Conservation (phyloP, 2,797 vertebrate genomes). For the Austrolebias charrua region DNA sequence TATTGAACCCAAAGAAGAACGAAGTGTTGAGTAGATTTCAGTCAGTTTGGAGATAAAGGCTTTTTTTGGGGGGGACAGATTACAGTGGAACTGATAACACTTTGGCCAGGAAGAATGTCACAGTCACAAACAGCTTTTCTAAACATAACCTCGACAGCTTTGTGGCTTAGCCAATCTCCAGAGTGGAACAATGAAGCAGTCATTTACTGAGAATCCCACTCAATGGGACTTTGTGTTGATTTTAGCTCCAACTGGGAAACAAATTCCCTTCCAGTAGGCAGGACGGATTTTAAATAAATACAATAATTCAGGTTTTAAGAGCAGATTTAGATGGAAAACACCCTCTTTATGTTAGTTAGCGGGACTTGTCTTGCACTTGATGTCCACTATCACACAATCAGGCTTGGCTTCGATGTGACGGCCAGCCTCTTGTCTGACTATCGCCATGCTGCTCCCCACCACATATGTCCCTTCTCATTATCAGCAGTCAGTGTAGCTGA, state of each 20-base stretch:
- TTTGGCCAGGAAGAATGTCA: neutral
- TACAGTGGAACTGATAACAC: constrained; percentile 12
- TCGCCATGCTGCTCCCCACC: neutral
- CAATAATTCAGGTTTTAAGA: neutral
- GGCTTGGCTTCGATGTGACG: constrained; percentile 9
- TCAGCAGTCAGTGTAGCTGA: constrained; percentile 24
- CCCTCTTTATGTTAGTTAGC: constrained; percentile 2
- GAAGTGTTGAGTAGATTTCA: neutral
- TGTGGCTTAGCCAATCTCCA: neutral
- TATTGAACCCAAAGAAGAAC: neutral
- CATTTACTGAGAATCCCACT: constrained; percentile 31
- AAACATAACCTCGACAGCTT: constrained; percentile 15
- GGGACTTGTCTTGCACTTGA: constrained; percentile 6
- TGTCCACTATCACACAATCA: constrained; percentile 30
- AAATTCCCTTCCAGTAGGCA: constrained; percentile 8
- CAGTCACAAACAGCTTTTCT: constrained; percentile 6
- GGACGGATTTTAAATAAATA: constrained; percentile 2
- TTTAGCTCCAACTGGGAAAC: constrained; percentile 10
- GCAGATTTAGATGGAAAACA: neutral
- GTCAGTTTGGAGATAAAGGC: constrained; percentile 12
- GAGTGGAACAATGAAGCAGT: constrained; percentile 23
- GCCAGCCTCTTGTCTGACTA: neutral
- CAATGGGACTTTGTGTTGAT: constrained; percentile 23
- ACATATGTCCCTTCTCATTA: constrained; percentile 33
- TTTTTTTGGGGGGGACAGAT: constrained; percentile 18